Evolutionary conservation across 1,140 invertebrate species (phyloP).

Genomic region (Homarus americanus): DNA sequence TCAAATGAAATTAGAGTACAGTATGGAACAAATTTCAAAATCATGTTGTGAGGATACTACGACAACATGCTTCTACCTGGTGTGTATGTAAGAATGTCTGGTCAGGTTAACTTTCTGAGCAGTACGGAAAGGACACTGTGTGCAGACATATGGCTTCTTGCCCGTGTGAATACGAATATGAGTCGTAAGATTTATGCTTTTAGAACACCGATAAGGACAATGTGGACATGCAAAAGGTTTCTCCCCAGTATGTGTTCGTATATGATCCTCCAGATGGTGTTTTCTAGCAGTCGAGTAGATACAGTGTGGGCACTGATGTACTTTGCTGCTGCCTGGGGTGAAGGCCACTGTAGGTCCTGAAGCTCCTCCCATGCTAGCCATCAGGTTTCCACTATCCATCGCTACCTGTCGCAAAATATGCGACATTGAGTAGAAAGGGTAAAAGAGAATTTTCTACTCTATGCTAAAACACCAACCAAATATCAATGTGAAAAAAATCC

Average conservation of each 20-base stretch:
- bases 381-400: background rate
- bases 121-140: constrained; percentile 23
- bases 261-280: constrained; percentile 32
- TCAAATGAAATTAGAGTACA: no score
- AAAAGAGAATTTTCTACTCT: background rate
- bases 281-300: constrained; percentile 34
- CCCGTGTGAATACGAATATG: constrained; percentile 31
- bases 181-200: constrained; percentile 36
- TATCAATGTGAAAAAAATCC: no score
- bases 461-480: background rate
- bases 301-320: constrained; percentile 21
- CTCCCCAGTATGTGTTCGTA: constrained; percentile 41
- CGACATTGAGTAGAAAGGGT: constrained; percentile 22
- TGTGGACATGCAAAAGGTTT: constrained; percentile 37
- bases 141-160: constrained; percentile 23
- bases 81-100: constrained; percentile 27
- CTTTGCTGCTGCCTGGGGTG: constrained; percentile 19
- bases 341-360: background rate
- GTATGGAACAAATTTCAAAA: no score
- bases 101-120: constrained; percentile 33
- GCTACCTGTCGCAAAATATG: constrained; percentile 37
- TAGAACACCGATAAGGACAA: constrained; percentile 39
- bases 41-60: no score
- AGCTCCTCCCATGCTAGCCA: background rate
- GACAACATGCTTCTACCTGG: constrained; percentile 10